A percentile compares a stretch with the other conserved stretches of the same genome.
Conservation (phyloP, 2,888 invertebrate species). For the Dynastes grantii region DNA sequence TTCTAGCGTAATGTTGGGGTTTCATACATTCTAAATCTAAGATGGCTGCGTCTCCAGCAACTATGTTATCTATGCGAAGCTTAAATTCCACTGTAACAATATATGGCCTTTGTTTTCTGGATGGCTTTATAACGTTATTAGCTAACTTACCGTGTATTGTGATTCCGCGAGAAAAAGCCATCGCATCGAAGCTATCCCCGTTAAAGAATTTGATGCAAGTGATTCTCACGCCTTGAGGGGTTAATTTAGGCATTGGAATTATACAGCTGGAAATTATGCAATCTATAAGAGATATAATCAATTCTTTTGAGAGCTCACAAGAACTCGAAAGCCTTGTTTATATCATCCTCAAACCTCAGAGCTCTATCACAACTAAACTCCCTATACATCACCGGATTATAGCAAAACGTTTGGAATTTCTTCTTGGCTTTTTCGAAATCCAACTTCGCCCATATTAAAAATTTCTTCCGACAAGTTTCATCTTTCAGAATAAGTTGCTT, state of each 20-base stretch:
- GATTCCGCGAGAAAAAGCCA: not conserved
- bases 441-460: not conserved
- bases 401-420: not conserved
- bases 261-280: not conserved
- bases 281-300: not conserved
- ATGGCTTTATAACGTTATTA: no score
- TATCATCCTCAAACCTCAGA: not conserved
- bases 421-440: conserved; percentile 18
- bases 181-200: not conserved
- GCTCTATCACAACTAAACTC: not conserved
- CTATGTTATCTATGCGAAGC: not conserved
- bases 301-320: not conserved
- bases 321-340: not conserved
- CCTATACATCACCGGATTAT: not conserved
- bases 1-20: not conserved
- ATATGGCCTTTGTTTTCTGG: no score
- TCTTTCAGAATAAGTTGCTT: not conserved
- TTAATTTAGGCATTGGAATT: conserved; percentile 16
- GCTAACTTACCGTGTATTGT: not conserved
- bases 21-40: not conserved
- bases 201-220: not conserved
- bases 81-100: not conserved
- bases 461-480: not conserved
- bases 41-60: not conserved
- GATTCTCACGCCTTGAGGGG: conserved; percentile 11